A percentile compares a stretch with the other conserved stretches of the same genome.
phyloP scores from a whole-genome alignment of 1,140 invertebrate genomes.

The Diprion similis region DNA sequence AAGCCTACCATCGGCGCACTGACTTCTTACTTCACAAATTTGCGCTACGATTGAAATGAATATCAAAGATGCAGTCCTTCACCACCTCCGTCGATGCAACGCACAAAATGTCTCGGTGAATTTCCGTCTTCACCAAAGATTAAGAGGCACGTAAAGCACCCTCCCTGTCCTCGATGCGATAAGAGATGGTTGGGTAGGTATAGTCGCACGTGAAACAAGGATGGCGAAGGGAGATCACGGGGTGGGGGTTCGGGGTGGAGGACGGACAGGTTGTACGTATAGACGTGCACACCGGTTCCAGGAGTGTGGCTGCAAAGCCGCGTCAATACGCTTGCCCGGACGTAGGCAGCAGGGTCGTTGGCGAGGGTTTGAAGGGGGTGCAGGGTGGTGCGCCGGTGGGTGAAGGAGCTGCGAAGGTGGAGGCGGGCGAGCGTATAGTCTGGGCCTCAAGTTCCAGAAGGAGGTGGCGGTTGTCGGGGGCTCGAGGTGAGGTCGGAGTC shows the following conservation, averaged over 20 bases:
- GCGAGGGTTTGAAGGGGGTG: slow-evolving; percentile 3
- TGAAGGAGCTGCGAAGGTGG: slow-evolving; percentile 13
- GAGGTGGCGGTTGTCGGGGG: slow-evolving; percentile 10
- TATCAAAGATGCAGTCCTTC: too few relatives aligned
- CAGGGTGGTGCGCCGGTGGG: slow-evolving; percentile 9
- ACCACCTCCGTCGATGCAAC: too few relatives aligned
- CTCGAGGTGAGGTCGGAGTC: slow-evolving; percentile 18
- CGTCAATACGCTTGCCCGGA: slow-evolving; percentile 47
- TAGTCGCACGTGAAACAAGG: too few relatives aligned
- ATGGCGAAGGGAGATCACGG: too few relatives aligned
- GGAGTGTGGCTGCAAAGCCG: slow-evolving; percentile 48
- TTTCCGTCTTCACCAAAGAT: too few relatives aligned
- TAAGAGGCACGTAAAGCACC: too few relatives aligned
- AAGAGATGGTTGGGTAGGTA: too few relatives aligned
- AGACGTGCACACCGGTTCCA: slow-evolving; percentile 22
- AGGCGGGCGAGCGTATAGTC: slow-evolving; percentile 11
- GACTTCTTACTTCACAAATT: too few relatives aligned
- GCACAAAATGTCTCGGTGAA: too few relatives aligned
- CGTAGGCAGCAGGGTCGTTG: slow-evolving; percentile 23
- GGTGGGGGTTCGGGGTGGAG: slow-evolving; percentile 20
- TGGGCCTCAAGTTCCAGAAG: neutral
- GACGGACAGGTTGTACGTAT: slow-evolving; percentile 38
- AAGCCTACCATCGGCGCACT: too few relatives aligned
- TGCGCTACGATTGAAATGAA: too few relatives aligned
- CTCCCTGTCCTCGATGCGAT: too few relatives aligned